phyloP scores from a whole-genome alignment of 1,140 invertebrate species.

The Drosophila guanche region DNA sequence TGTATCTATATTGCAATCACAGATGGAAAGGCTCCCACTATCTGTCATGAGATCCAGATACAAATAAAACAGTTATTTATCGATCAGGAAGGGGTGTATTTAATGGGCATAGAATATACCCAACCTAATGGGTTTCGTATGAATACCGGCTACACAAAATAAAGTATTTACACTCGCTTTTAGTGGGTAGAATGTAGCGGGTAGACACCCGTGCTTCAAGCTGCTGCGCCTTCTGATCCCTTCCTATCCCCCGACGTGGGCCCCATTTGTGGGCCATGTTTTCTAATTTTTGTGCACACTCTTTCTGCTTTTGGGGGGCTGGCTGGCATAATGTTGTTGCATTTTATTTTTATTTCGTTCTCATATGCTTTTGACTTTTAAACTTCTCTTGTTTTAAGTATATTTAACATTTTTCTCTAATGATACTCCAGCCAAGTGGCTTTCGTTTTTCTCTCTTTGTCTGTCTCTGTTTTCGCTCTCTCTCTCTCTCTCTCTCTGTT shows the following conservation, averaged over 20 bases:
- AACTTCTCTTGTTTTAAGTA: constrained; percentile 60
- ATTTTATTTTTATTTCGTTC: constrained; percentile 67
- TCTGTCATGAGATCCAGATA: too few species aligned
- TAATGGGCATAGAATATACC: too few species aligned
- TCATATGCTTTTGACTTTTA: constrained; percentile 75
- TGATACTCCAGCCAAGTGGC: constrained; percentile 76
- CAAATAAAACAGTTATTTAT: too few species aligned
- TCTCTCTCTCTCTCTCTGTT: background rate
- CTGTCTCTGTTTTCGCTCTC: background rate
- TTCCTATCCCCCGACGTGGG: background rate
- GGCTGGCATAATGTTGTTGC: constrained; percentile 23
- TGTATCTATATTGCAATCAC: too few species aligned
- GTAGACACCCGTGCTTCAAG: background rate
- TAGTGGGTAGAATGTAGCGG: constrained; percentile 22
- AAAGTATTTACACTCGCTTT: constrained; percentile 66
- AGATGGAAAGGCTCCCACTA: too few species aligned
- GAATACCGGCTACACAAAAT: constrained; percentile 27
- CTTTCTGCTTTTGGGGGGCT: background rate
- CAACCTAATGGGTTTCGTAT: too few species aligned
- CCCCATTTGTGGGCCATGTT: constrained; percentile 35
- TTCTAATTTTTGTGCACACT: constrained; percentile 55
- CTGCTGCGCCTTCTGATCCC: background rate
- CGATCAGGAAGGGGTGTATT: too few species aligned
- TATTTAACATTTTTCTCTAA: constrained; percentile 80
- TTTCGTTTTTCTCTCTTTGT: constrained; percentile 52